Percentiles rank a stretch among this genome's conserved stretches.
Conservation (phyloP, 1,140 invertebrate genomes). For the Drosophila kepulauana region DNA sequence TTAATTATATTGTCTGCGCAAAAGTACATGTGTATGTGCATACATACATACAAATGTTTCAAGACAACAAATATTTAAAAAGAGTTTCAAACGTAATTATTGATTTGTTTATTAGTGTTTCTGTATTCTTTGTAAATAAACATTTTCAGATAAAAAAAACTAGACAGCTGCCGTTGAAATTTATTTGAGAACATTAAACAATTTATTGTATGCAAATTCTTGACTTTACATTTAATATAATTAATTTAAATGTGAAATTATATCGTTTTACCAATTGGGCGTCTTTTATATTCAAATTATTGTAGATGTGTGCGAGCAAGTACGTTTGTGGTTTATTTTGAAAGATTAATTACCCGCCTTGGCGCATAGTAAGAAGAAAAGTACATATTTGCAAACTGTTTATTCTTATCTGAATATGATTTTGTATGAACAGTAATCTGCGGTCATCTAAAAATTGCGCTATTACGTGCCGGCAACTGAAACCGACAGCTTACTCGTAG, state of each 20-base stretch:
- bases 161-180: too few species aligned
- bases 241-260: conserved; percentile 16
- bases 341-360: conserved; percentile 55
- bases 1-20: conserved; percentile 10
- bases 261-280: conserved; percentile 2
- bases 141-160: not conserved
- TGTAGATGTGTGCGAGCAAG: not conserved
- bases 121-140: not conserved
- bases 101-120: not conserved
- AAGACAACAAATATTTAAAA: conserved; percentile 2
- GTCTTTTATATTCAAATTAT: not conserved
- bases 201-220: not conserved
- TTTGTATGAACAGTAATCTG: conserved; percentile 76
- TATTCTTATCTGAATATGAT: conserved; percentile 71
- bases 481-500: conserved; percentile 26
- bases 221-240: not conserved
- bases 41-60: not conserved
- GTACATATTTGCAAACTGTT: conserved; percentile 64
- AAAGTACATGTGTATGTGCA: not conserved
- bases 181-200: too few species aligned
- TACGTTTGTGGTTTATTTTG: conserved; percentile 43
- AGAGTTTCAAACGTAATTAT: not conserved
- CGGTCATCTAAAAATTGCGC: conserved; percentile 69
- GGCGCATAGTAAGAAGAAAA: conserved; percentile 57
- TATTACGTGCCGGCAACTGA: conserved; percentile 53